phyloP scores from a whole-genome alignment of 2,113 vertebrate species.

The Sylvilagus bachmani region DNA sequence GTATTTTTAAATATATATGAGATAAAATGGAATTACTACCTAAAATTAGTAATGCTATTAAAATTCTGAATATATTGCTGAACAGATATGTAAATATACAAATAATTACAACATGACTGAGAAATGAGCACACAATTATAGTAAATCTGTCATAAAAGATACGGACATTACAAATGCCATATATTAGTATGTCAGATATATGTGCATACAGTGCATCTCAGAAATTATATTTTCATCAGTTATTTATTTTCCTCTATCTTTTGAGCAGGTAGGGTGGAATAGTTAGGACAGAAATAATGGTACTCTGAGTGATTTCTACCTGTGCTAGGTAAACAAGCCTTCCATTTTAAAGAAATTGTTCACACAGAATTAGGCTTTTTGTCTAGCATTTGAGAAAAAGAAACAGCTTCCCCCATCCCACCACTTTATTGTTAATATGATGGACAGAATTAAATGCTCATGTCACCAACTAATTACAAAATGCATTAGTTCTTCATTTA shows the following conservation, averaged over 20 bases:
- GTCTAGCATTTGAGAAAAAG: not conserved
- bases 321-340: not conserved
- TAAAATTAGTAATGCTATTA: slow-evolving; percentile 42
- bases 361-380: not conserved
- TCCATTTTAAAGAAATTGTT: not conserved
- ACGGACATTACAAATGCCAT: not conserved
- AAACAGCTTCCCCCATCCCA: not conserved
- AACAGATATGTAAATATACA: not conserved
- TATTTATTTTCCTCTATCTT: not conserved
- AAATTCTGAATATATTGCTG: not conserved
- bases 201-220: not conserved
- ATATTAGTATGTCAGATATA: not conserved
- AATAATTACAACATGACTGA: not conserved
- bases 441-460: not conserved
- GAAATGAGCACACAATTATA: not conserved
- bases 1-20: slow-evolving; percentile 65
- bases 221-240: not conserved
- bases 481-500: not conserved
- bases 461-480: slow-evolving; percentile 2
- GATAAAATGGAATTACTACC: slow-evolving; percentile 68
- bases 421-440: not conserved
- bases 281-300: not conserved
- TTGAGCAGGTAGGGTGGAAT: not conserved
- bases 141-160: not conserved
- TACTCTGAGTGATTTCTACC: not conserved